Conservation (phyloP, 2,888 invertebrate genomes). For the Pecten maximus region DNA sequence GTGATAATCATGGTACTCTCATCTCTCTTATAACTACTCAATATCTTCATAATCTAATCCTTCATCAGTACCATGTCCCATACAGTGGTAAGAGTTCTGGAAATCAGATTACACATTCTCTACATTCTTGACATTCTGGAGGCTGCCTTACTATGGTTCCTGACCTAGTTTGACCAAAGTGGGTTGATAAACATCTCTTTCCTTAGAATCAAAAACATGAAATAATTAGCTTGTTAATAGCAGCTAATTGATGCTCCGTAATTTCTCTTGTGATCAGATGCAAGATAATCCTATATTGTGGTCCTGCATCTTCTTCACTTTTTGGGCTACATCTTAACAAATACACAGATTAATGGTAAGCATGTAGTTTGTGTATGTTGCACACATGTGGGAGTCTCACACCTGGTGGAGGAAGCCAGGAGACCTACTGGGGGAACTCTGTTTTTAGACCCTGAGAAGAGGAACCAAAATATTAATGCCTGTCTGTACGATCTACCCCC, state of each 20-base stretch:
- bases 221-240: neutral
- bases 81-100: constrained; percentile 1
- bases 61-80: neutral
- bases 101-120: constrained; percentile 10
- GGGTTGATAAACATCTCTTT: neutral
- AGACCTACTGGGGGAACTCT: neutral
- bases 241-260: constrained; percentile 3
- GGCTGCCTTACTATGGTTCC: neutral
- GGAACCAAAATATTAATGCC: constrained; percentile 2
- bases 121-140: constrained; percentile 6
- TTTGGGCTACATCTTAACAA: neutral
- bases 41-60: neutral
- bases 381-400: neutral
- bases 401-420: neutral
- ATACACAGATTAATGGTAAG: neutral
- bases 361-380: neutral
- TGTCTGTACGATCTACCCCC: neutral
- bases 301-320: neutral
- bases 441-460: neutral
- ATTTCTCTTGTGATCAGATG: neutral
- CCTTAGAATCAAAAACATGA: neutral
- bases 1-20: neutral
- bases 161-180: constrained; percentile 16
- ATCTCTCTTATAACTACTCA: neutral
- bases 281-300: neutral